Evolutionary conservation across 2,888 invertebrate species (phyloP).

Genomic region (Mesoligia furuncula): DNA sequence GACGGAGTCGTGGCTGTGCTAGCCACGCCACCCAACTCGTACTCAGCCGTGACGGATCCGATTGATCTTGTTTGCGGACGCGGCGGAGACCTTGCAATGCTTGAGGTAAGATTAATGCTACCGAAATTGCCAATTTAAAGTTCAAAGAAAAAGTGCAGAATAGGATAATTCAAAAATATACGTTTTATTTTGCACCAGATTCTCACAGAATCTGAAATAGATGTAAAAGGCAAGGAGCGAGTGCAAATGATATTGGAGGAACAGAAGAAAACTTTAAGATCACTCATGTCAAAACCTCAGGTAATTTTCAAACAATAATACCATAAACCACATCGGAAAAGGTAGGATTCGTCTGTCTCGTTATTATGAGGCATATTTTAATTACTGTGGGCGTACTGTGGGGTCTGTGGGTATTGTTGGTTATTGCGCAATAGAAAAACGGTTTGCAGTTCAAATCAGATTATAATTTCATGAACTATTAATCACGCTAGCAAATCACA

Average conservation of each 20-base stretch:
- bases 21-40: slow-evolving; percentile 95
- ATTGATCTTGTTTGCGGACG: slow-evolving; percentile 95
- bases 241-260: slow-evolving; percentile 93
- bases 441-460: too few species aligned
- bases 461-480: too few species aligned
- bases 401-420: too few species aligned
- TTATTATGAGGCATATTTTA: too few species aligned
- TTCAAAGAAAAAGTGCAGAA: not conserved
- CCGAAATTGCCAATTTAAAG: not conserved
- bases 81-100: slow-evolving; percentile 94
- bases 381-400: too few species aligned
- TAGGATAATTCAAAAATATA: not conserved
- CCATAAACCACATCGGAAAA: too few species aligned
- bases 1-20: slow-evolving; percentile 87
- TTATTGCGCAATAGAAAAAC: too few species aligned
- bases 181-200: slow-evolving; percentile 74
- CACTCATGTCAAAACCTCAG: slow-evolving; percentile 95
- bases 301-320: slow-evolving; percentile 74
- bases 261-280: slow-evolving; percentile 93
- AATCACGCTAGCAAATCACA: too few species aligned
- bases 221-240: slow-evolving; percentile 90
- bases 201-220: slow-evolving; percentile 92
- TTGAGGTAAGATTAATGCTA: slow-evolving; percentile 89
- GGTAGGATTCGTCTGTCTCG: too few species aligned
- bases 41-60: slow-evolving; percentile 94